These are phyloP conservation scores for Lasioglossum baleicum DNA, from an alignment of 1,140 invertebrate genomes.

Conservation along the genomic window DNA sequence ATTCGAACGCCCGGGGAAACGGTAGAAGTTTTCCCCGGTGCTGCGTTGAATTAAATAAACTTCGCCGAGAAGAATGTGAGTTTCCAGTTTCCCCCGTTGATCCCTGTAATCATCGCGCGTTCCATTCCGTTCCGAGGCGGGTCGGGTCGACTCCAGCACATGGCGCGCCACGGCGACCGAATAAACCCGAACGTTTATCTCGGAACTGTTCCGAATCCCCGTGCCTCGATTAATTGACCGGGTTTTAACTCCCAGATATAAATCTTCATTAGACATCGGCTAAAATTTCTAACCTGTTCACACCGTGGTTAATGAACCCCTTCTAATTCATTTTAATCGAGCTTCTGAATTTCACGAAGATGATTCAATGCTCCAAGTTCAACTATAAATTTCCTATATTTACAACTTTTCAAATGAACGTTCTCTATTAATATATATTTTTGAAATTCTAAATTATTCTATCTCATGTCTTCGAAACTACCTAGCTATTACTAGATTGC, in stretches of 20 bases:
- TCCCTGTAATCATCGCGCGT: constrained; percentile 1
- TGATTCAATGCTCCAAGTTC: not conserved
- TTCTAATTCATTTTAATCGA: constrained; percentile 13
- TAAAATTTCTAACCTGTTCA: constrained; percentile 33
- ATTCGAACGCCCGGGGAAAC: not conserved
- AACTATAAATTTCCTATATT: not conserved
- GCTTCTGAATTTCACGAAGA: not conserved
- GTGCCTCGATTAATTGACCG: constrained; percentile 26
- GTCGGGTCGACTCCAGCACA: not conserved
- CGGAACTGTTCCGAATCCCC: constrained; percentile 7
- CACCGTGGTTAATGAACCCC: constrained; percentile 6
- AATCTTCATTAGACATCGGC: constrained; percentile 31
- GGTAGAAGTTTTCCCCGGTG: not conserved
- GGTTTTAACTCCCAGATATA: constrained; percentile 31
- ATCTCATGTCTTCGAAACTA: too few relatives aligned
- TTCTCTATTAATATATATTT: too few relatives aligned
- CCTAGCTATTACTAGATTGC: not conserved
- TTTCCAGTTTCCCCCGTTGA: not conserved
- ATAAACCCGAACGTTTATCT: constrained; percentile 25
- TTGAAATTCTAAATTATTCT: too few relatives aligned
- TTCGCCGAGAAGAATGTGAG: not conserved
- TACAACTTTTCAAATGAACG: too few relatives aligned
- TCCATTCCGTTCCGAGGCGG: not conserved
- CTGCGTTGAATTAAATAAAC: constrained; percentile 5
- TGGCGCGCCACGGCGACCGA: too few relatives aligned